A percentile compares a stretch with the other conserved stretches of the same genome.
phyloP scores from a whole-genome alignment of 2,888 invertebrate genomes.

The Trichacis sp. region DNA sequence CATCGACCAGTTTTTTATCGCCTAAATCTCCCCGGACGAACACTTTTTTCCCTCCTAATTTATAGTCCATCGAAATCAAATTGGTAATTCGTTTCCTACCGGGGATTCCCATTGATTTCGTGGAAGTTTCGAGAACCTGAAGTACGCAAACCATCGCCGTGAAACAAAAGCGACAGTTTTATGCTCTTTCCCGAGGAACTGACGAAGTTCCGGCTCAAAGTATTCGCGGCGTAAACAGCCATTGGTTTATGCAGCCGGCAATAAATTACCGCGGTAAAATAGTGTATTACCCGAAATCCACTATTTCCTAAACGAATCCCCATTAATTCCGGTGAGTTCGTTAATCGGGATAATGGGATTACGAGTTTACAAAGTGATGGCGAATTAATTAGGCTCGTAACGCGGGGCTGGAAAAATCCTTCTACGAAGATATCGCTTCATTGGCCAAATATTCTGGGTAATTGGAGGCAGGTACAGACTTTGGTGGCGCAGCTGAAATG shows the following conservation, averaged over 20 bases:
- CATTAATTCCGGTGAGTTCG: conserved; percentile 25
- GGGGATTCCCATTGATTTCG: no score
- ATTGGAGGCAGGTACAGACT: no score
- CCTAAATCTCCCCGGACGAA: no score
- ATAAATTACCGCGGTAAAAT: conserved; percentile 12
- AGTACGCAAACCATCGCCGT: no score
- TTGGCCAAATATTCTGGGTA: conserved; percentile 18
- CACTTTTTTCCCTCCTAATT: no score
- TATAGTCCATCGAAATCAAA: no score
- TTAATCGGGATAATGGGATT: conserved; percentile 26
- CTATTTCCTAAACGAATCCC: conserved; percentile 4
- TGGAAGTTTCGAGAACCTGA: no score
- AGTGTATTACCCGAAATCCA: neutral
- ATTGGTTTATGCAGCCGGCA: neutral
- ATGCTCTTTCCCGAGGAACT: no score
- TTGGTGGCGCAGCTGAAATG: no score
- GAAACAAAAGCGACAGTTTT: no score
- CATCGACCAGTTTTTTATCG: no score
- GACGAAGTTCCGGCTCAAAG: neutral
- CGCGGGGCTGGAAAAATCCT: conserved; percentile 23
- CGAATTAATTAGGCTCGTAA: conserved; percentile 32
- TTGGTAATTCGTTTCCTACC: no score
- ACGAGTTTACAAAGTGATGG: conserved; percentile 12
- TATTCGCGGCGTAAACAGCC: neutral
- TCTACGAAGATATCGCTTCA: conserved; percentile 10